phyloP scores from a whole-genome alignment of 2,797 vertebrate genomes.

The Macropus fuliginosus region DNA sequence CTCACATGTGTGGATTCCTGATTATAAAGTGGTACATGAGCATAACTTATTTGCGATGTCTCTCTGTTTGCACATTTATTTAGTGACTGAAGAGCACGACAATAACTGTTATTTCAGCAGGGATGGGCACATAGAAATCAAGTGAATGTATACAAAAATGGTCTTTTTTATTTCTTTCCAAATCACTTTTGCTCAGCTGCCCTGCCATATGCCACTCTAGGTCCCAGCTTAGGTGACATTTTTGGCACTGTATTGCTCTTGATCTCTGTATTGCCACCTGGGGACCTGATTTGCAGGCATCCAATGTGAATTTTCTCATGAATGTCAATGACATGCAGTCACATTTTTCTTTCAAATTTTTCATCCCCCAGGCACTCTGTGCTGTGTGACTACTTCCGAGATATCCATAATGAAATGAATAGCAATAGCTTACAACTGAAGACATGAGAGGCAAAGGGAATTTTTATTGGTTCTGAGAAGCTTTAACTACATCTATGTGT shows the following conservation, averaged over 20 bases:
- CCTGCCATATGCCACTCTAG: slow-evolving; percentile 50
- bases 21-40: neutral
- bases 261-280: slow-evolving; percentile 81
- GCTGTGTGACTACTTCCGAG: slow-evolving; percentile 79
- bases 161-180: slow-evolving; percentile 15
- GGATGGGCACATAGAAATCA: slow-evolving; percentile 14
- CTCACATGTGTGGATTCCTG: neutral
- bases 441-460: slow-evolving; percentile 70
- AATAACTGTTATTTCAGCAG: slow-evolving; percentile 6
- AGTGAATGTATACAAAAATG: neutral
- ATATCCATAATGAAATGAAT: slow-evolving; percentile 77
- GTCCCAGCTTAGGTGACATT: slow-evolving; percentile 69
- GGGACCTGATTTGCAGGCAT: slow-evolving; percentile 80
- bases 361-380: slow-evolving; percentile 77
- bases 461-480: slow-evolving; percentile 73
- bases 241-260: slow-evolving; percentile 77
- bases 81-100: neutral
- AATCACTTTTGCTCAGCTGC: slow-evolving; percentile 59
- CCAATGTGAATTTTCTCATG: slow-evolving; percentile 84
- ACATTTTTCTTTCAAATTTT: slow-evolving; percentile 82
- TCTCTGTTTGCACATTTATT: neutral
- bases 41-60: neutral
- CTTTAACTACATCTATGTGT: slow-evolving; percentile 69
- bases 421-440: slow-evolving; percentile 79
- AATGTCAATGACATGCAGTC: slow-evolving; percentile 82